Evolutionary conservation across 2,888 invertebrate species (phyloP).

Genomic region (Nezara viridula): DNA sequence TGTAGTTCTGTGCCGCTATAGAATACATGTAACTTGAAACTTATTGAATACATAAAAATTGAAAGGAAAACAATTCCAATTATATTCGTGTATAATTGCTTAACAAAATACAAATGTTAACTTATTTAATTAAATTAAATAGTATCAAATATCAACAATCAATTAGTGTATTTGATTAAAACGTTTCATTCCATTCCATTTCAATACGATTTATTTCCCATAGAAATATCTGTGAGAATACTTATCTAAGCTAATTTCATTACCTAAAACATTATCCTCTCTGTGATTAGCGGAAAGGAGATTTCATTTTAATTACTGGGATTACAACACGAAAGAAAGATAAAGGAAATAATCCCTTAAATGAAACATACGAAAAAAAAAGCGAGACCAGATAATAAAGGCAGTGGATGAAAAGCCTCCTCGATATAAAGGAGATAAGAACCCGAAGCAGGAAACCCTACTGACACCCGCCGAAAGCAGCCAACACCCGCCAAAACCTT

Average conservation of each 20-base stretch:
- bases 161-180: too few species aligned
- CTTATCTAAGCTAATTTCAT: background rate
- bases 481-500: slow-evolving; percentile 22
- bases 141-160: too few species aligned
- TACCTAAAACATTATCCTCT: background rate
- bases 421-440: slow-evolving; percentile 42
- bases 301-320: slow-evolving; percentile 8
- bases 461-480: background rate
- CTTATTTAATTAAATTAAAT: too few species aligned
- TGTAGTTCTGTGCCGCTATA: too few species aligned
- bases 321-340: background rate
- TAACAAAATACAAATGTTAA: too few species aligned
- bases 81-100: too few species aligned
- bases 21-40: too few species aligned
- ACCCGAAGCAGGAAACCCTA: background rate
- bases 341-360: slow-evolving; percentile 14
- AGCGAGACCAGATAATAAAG: background rate
- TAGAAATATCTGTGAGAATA: too few species aligned
- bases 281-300: slow-evolving; percentile 8
- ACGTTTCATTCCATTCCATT: too few species aligned
- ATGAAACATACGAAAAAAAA: slow-evolving; percentile 43
- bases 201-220: too few species aligned
- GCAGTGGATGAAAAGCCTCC: background rate
- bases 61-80: too few species aligned
- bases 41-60: too few species aligned